Evolutionary conservation across 2,888 invertebrate genomes (phyloP).

Genomic region (Stegana nigrithorax): DNA sequence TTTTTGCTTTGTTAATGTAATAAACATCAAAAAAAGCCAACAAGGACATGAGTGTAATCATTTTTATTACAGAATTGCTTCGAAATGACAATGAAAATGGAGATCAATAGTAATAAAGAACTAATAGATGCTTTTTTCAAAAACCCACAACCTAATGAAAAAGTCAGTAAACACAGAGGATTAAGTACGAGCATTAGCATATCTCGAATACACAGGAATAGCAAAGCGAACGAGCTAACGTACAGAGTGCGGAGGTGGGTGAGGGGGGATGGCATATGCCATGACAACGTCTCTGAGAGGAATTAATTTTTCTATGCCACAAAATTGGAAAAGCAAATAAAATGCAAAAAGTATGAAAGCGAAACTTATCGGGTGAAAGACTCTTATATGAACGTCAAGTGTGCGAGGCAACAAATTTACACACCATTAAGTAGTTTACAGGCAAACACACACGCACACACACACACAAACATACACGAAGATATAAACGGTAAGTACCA

Average conservation of each 20-base stretch:
- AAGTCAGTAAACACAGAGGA: no score
- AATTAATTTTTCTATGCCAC: constrained; percentile 21
- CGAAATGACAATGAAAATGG: no score
- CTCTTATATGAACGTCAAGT: no score
- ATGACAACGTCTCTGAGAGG: constrained; percentile 13
- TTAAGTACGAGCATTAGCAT: no score
- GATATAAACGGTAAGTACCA: not conserved
- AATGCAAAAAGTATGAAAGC: not conserved
- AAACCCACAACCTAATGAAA: constrained; percentile 7
- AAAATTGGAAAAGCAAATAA: constrained; percentile 8
- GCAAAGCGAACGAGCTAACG: not conserved
- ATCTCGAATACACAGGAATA: not conserved
- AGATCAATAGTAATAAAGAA: not conserved
- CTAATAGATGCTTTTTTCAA: not conserved
- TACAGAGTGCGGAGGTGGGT: not conserved
- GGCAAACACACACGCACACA: constrained; percentile 40
- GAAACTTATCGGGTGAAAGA: no score
- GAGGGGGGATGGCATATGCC: not conserved
- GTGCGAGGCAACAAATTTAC: constrained; percentile 54
- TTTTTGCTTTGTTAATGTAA: no score
- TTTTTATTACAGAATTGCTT: no score
- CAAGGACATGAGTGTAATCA: no score
- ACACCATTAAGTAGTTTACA: constrained; percentile 66
- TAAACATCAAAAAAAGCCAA: no score
- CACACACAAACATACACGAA: not conserved